These are phyloP conservation scores for Leptosomus discolor DNA, from an alignment of 2,113 vertebrate genomes.

Conservation along the genomic window DNA sequence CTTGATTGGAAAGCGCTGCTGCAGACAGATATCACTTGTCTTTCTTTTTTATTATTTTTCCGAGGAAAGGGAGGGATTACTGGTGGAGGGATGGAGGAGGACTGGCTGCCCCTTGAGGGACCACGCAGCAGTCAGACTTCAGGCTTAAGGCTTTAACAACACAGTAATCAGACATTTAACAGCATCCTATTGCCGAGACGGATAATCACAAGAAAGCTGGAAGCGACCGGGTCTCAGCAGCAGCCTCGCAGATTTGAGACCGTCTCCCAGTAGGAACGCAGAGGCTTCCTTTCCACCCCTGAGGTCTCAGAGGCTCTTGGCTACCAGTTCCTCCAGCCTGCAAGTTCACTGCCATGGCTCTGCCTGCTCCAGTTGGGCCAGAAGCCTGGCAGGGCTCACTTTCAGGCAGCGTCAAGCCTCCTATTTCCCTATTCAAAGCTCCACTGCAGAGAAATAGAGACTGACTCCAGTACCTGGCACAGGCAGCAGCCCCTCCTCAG, in stretches of 20 bases:
- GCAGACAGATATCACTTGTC: conserved; percentile 32
- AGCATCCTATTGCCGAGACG: neutral
- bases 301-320: neutral
- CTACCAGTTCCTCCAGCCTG: neutral
- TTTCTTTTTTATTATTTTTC: conserved; percentile 24
- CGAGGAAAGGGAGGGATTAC: neutral
- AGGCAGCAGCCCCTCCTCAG: neutral
- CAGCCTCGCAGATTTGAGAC: neutral
- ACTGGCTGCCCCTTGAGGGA: neutral
- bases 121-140: conserved; percentile 8
- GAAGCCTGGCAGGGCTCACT: neutral
- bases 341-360: neutral
- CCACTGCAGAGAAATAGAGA: neutral
- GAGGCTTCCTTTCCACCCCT: neutral
- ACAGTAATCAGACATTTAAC: conserved; percentile 42
- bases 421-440: neutral
- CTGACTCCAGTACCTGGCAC: neutral
- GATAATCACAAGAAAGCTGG: conserved; percentile 28
- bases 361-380: neutral
- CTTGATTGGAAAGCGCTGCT: conserved; percentile 44
- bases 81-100: neutral
- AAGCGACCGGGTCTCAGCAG: neutral
- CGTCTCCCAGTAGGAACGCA: neutral
- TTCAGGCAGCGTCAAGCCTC: fast-evolving
- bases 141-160: conserved; percentile 46